Percentiles rank a stretch among this genome's conserved stretches.
Conservation (phyloP, 2,888 invertebrate species). For the Achlya flavicornis region DNA sequence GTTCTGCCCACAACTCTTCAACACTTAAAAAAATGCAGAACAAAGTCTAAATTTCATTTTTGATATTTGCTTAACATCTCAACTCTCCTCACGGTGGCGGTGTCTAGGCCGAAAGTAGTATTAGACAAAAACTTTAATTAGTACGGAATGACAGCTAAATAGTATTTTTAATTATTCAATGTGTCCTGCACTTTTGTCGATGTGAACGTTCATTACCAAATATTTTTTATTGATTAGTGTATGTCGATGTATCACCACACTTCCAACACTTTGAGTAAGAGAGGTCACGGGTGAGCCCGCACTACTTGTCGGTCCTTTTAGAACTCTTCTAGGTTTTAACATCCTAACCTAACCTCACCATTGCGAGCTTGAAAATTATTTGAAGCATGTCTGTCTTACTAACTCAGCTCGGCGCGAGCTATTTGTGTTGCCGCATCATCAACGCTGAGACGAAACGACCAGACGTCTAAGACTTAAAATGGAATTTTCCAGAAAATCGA, state of each 20-base stretch:
- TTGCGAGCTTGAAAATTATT: slow-evolving; percentile 82
- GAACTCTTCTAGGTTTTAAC: slow-evolving; percentile 74
- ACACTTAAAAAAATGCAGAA: slow-evolving; percentile 69
- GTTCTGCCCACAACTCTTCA: slow-evolving; percentile 72
- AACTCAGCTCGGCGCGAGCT: slow-evolving; percentile 80
- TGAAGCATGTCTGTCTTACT: slow-evolving; percentile 81
- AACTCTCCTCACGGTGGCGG: slow-evolving; percentile 79
- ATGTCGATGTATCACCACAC: slow-evolving; percentile 81
- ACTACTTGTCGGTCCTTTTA: slow-evolving; percentile 70
- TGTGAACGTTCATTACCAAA: slow-evolving; percentile 75
- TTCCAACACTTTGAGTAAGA: slow-evolving; percentile 62
- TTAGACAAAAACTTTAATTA: slow-evolving; percentile 69
- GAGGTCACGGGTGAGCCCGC: slow-evolving; percentile 59
- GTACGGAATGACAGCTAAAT: slow-evolving; percentile 80
- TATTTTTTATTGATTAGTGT: slow-evolving; percentile 76
- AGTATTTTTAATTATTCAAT: slow-evolving; percentile 69
- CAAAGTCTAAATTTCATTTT: slow-evolving; percentile 85
- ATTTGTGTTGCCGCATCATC: slow-evolving; percentile 81
- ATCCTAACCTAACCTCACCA: slow-evolving; percentile 80
- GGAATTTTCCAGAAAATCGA: slow-evolving; percentile 84
- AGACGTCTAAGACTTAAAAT: slow-evolving; percentile 79
- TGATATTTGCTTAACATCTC: slow-evolving; percentile 79
- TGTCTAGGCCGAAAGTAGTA: slow-evolving; percentile 77
- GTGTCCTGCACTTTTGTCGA: slow-evolving; percentile 71
- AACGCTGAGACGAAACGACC: slow-evolving; percentile 64